Evolutionary conservation across 2,797 vertebrate species (phyloP), one percentile per base, ranked within the genome.

Genomic region (Phylloscopus collybita): DNA sequence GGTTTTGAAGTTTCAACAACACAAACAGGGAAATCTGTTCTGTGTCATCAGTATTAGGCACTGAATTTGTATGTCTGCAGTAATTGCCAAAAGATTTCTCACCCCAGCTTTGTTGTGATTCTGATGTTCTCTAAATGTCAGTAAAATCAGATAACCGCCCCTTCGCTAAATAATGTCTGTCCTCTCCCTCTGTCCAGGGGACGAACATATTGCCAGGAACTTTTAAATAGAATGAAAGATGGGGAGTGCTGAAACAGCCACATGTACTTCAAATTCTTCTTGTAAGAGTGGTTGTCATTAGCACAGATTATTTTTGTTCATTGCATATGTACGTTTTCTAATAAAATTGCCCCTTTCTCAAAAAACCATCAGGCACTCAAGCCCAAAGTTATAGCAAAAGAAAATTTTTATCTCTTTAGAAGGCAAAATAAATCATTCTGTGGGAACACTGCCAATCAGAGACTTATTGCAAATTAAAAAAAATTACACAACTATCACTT

Each of bases 221-320:
- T 98, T 97, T 96, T 97, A 97, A 98, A 98, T 95, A 98, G 96
- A 97, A 97, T 94, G 93, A 97, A 95, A 97, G 93, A 97, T 94
- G 78, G 78, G 67, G 84, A 89, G 57, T 93, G 93, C 93, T 97
- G 94, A 94, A 96, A 95, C 95, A 97, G 94, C 80, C 96, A 94
- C 36, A 54, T 95, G 91, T 94, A 75, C 91, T 79, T 95, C 93
- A 90, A 95, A 94, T 94, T 94, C 88, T 97, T 96, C 96, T 96
- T 96, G 62, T 88, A 94, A 97, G 88, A 96, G 83, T 51, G 60
- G 93, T 88, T 95, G 92, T 95, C 92, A 91, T 96, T 96, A 96
- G 61, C 96, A 96, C 34, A 87, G 78, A 95, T 90, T 96, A 97
- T 95, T 97, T 98, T 97, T 96, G 87, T 97, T 97, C 90, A 20